Evolutionary conservation across 2,113 vertebrate species (phyloP).

Genomic region (Hypocryptadius cinnamomeus): DNA sequence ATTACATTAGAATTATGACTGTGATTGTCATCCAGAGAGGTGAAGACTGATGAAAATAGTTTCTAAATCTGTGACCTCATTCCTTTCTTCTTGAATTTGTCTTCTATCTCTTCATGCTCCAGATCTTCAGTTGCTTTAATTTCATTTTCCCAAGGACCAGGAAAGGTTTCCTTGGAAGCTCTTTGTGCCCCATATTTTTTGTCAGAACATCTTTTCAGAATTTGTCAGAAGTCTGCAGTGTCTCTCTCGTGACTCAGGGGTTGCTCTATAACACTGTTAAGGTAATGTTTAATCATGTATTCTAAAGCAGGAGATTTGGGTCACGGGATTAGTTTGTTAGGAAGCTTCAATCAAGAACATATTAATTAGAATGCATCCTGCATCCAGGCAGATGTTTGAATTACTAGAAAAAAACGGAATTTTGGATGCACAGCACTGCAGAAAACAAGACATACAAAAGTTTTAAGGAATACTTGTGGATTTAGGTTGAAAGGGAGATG

Average conservation of each 20-base stretch:
- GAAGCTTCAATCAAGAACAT: slow-evolving; percentile 35
- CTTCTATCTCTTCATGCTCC: not conserved
- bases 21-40: not conserved
- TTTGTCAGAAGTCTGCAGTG: not conserved
- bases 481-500: not conserved
- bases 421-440: not conserved
- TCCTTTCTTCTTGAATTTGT: not conserved
- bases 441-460: not conserved
- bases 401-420: not conserved
- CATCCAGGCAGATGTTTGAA: not conserved
- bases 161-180: not conserved
- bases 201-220: not conserved
- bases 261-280: not conserved
- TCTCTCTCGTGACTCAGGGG: slow-evolving; percentile 16
- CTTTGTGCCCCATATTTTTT: not conserved
- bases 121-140: not conserved
- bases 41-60: not conserved
- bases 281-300: slow-evolving; percentile 54
- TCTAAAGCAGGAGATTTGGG: slow-evolving; percentile 41
- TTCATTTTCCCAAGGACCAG: not conserved
- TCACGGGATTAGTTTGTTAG: slow-evolving; percentile 54
- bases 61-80: not conserved
- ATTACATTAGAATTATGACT: not conserved
- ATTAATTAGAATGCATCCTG: not conserved
- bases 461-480: not conserved